A percentile compares a stretch with the other conserved stretches of the same genome.
Conservation (phyloP, 2,888 invertebrate species). For the Oscheius sp. region DNA sequence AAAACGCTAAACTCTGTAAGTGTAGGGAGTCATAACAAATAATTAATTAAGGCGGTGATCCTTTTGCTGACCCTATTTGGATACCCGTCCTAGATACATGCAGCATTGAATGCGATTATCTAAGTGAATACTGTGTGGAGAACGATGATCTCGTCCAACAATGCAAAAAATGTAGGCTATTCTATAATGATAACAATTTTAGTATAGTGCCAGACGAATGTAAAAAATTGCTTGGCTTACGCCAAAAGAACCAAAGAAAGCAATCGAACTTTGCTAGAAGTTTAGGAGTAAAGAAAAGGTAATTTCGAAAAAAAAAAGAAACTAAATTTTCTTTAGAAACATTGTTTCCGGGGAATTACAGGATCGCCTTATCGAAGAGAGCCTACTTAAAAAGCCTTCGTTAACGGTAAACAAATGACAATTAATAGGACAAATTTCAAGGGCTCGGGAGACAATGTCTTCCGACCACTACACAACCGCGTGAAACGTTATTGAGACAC, state of each 20-base stretch:
- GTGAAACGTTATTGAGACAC: neutral
- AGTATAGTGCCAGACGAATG: conserved; percentile 54
- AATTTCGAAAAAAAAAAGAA: neutral
- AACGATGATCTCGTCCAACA: conserved; percentile 67
- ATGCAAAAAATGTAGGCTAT: conserved; percentile 64
- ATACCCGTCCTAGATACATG: conserved; percentile 70
- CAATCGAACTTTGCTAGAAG: neutral
- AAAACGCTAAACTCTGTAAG: conserved; percentile 36
- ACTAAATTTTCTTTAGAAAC: neutral
- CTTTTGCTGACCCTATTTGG: conserved; percentile 70
- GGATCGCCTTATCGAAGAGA: neutral
- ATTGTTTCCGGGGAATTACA: neutral
- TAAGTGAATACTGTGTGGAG: conserved; percentile 68
- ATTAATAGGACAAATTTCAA: neutral
- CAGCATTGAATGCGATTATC: conserved; percentile 60
- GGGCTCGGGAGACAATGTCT: neutral
- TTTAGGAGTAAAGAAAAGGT: conserved; percentile 12
- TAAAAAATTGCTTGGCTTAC: conserved; percentile 31
- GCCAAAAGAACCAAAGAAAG: neutral
- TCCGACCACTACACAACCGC: neutral
- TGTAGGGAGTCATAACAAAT: neutral
- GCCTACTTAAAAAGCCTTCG: neutral
- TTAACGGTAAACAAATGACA: neutral
- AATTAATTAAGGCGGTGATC: conserved; percentile 60
- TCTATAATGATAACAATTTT: no score